A percentile compares a stretch with the other conserved stretches of the same genome.
Evolutionary conservation across 2,888 invertebrate genomes (phyloP).

Genomic region (Tortricodes alternella): DNA sequence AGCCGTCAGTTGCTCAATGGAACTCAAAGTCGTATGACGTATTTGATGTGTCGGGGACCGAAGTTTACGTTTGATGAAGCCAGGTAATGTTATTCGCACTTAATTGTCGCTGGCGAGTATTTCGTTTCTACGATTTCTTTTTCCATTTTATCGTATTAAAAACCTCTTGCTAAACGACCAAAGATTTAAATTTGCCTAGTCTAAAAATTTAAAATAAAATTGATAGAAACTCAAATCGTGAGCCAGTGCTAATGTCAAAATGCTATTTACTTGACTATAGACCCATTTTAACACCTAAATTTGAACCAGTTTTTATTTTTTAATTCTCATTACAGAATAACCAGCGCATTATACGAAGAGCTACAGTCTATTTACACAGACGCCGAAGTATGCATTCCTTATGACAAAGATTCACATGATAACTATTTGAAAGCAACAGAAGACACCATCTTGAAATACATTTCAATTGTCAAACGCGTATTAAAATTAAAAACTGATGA

Average conservation of each 20-base stretch:
- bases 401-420: constrained; percentile 34
- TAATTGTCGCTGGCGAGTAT: no score
- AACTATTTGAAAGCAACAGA: constrained; percentile 51
- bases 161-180: no score
- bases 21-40: constrained; percentile 77
- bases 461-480: constrained; percentile 42
- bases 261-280: no score
- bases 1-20: constrained; percentile 49
- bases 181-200: no score
- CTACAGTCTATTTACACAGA: constrained; percentile 84
- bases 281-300: neutral
- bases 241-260: no score
- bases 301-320: neutral
- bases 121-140: no score
- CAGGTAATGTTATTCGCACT: constrained; percentile 69
- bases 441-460: constrained; percentile 51
- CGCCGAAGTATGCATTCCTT: constrained; percentile 80
- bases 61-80: constrained; percentile 79
- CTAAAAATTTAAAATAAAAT: no score
- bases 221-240: no score
- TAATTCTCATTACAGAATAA: constrained; percentile 58
- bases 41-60: constrained; percentile 85
- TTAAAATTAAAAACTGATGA: constrained; percentile 35
- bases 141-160: no score
- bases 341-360: constrained; percentile 71